Evolutionary conservation across 2,113 vertebrate species (phyloP).

Genomic region (Ochotona princeps): DNA sequence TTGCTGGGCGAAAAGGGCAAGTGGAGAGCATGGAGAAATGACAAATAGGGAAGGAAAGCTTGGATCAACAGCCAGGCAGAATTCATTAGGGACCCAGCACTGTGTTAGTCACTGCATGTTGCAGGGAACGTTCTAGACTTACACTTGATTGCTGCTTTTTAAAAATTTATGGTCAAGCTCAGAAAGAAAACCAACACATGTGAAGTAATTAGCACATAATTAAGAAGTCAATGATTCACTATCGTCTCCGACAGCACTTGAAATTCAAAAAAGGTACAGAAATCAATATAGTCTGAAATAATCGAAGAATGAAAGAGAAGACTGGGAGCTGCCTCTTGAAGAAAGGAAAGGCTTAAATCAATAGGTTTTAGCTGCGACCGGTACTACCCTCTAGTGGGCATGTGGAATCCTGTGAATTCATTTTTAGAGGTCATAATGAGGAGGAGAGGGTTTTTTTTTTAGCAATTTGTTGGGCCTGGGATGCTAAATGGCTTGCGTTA

Average conservation of each 20-base stretch:
- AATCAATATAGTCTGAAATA: constrained; percentile 34
- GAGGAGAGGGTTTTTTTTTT: neutral
- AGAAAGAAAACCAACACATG: constrained; percentile 1
- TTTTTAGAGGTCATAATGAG: neutral
- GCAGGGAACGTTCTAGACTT: neutral
- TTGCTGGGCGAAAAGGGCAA: neutral
- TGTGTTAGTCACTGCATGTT: neutral
- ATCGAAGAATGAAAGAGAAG: constrained; percentile 55
- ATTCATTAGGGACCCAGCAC: neutral
- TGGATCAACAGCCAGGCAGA: neutral
- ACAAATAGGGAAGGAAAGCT: neutral
- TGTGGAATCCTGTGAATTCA: constrained; percentile 29
- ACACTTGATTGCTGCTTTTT: neutral
- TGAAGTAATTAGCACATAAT: constrained; percentile 31
- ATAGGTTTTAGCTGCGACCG: neutral
- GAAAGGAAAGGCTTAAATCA: neutral
- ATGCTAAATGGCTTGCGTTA: neutral
- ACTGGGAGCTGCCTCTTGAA: neutral
- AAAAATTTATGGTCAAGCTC: constrained; percentile 20
- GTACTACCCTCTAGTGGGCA: neutral
- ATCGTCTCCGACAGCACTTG: neutral
- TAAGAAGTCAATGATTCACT: constrained; percentile 16
- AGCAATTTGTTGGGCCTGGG: neutral
- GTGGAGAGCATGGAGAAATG: neutral
- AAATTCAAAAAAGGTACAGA: constrained; percentile 58